A percentile compares a stretch with the other conserved stretches of the same genome.
These are phyloP conservation scores for Drosophila buzzatii DNA, from an alignment of 2,888 invertebrate genomes.

Conservation along the genomic window DNA sequence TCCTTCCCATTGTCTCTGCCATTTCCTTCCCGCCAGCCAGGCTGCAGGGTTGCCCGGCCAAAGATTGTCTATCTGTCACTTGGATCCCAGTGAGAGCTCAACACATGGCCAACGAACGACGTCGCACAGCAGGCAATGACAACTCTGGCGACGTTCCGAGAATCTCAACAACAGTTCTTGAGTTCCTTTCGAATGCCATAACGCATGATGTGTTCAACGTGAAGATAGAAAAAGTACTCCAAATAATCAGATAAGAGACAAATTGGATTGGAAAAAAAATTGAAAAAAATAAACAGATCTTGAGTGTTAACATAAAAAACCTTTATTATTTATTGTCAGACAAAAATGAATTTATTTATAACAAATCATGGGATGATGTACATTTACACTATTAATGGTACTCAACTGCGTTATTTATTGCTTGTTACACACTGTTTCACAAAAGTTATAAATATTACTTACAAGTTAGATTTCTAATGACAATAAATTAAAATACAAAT, in stretches of 20 bases:
- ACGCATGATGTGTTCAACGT: background rate
- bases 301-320: background rate
- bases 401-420: too few species aligned
- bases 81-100: conserved; percentile 60
- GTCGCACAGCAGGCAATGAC: conserved; percentile 46
- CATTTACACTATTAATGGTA: too few species aligned
- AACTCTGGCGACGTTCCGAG: conserved; percentile 41
- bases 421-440: too few species aligned
- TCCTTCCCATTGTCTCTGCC: conserved; percentile 7
- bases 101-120: conserved; percentile 23
- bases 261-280: background rate
- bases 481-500: too few species aligned
- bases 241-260: background rate
- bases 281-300: background rate
- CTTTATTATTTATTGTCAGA: too few species aligned
- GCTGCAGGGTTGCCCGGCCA: conserved; percentile 33
- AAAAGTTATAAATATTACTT: too few species aligned
- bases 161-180: conserved; percentile 45
- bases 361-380: too few species aligned
- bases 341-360: too few species aligned
- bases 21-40: conserved; percentile 21
- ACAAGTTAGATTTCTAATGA: too few species aligned
- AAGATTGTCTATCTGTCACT: conserved; percentile 75
- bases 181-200: conserved; percentile 37
- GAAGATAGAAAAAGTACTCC: conserved; percentile 11